Evolutionary conservation across 2,113 vertebrate genomes (phyloP).

Genomic region (Maccullochella peelii): DNA sequence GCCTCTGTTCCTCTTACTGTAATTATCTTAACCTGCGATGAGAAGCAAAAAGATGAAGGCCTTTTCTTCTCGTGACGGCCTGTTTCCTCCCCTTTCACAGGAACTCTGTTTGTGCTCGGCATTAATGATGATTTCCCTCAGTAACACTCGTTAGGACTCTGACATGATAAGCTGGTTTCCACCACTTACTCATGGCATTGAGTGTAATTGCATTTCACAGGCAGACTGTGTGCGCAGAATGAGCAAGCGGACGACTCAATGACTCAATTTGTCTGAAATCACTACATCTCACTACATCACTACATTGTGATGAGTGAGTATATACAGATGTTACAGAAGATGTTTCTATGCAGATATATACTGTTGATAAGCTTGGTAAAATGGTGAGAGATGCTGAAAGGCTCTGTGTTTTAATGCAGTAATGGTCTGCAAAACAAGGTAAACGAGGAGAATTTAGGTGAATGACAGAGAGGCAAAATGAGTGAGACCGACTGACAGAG

Average conservation of each 20-base stretch:
- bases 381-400: neutral
- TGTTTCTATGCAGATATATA: neutral
- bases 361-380: neutral
- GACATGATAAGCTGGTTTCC: conserved; percentile 75
- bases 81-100: conserved; percentile 23
- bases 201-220: conserved; percentile 76
- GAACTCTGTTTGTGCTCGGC: conserved; percentile 56
- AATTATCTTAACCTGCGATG: neutral
- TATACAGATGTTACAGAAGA: neutral
- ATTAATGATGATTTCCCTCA: conserved; percentile 74
- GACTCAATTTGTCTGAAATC: conserved; percentile 65
- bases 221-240: conserved; percentile 46
- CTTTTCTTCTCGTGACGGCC: neutral
- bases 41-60: neutral
- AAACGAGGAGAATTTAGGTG: conserved; percentile 33
- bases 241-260: conserved; percentile 35
- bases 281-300: conserved; percentile 34
- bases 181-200: conserved; percentile 72
- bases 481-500: conserved; percentile 23
- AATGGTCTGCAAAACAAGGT: conserved; percentile 8
- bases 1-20: neutral
- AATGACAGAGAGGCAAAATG: conserved; percentile 22
- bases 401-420: neutral
- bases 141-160: conserved; percentile 76
- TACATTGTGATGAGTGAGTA: conserved; percentile 12